Conservation (phyloP, 2,113 vertebrate genomes). For the Polypterus senegalus region DNA sequence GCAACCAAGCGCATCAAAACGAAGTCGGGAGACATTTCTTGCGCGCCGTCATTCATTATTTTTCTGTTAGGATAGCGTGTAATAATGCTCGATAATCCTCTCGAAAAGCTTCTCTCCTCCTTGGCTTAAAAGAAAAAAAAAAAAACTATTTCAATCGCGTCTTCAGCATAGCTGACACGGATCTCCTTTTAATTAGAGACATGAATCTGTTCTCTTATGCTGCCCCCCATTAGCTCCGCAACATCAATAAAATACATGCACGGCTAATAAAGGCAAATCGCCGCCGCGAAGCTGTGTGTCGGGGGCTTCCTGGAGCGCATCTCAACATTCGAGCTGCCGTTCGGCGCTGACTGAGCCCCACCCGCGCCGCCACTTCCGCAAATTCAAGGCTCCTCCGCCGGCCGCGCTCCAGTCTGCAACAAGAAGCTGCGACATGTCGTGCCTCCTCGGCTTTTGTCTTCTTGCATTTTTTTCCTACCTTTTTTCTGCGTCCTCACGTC, state of each 20-base stretch:
- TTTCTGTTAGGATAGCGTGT: slow-evolving; percentile 36
- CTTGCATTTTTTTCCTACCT: not conserved
- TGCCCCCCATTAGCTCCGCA: slow-evolving; percentile 5
- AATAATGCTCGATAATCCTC: slow-evolving; percentile 18
- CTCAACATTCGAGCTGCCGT: too few species aligned
- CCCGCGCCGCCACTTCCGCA: slow-evolving; percentile 42
- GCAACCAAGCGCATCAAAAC: slow-evolving; percentile 65
- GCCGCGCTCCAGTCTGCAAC: not conserved
- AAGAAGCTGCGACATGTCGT: too few species aligned
- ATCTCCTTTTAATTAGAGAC: slow-evolving; percentile 6
- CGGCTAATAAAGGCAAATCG: slow-evolving; percentile 25
- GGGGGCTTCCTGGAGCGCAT: slow-evolving; percentile 27
- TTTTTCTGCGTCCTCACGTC: not conserved
- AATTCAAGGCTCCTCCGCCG: slow-evolving; percentile 24
- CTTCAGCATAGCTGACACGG: slow-evolving; percentile 28
- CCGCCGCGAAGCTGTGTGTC: slow-evolving; percentile 29
- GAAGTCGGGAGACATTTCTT: slow-evolving; percentile 62
- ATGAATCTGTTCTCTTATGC: slow-evolving; percentile 19
- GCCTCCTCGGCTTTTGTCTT: slow-evolving; percentile 1
- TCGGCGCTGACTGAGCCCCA: slow-evolving; percentile 38
- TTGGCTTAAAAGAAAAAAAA: slow-evolving; percentile 14
- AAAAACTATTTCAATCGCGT: slow-evolving; percentile 27
- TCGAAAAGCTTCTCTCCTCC: slow-evolving; percentile 27
- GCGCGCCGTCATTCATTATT: slow-evolving; percentile 54
- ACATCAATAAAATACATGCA: not conserved